These are phyloP conservation scores for Glossosoma conforme DNA, from an alignment of 1,140 invertebrate genomes.

Conservation along the genomic window DNA sequence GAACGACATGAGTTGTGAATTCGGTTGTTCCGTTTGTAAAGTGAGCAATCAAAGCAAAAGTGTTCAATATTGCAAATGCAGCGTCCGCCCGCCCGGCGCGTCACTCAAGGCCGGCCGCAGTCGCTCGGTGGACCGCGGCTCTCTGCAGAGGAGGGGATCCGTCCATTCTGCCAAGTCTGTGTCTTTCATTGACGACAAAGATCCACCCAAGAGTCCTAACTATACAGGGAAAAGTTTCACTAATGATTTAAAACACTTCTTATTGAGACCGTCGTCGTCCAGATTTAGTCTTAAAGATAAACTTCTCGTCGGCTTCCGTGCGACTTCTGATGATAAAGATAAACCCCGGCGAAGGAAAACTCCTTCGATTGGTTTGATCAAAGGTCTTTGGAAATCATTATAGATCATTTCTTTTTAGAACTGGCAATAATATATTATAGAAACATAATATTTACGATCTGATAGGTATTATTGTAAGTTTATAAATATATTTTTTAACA, in stretches of 20 bases:
- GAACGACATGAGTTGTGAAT: constrained; percentile 35
- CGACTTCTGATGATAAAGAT: constrained; percentile 35
- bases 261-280: constrained; percentile 43
- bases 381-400: constrained; percentile 49
- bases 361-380: constrained; percentile 46
- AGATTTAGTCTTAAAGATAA: constrained; percentile 45
- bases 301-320: constrained; percentile 40
- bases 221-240: constrained; percentile 49
- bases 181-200: constrained; percentile 44
- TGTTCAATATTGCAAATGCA: constrained; percentile 1
- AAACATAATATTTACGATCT: constrained; percentile 22
- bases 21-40: constrained; percentile 35
- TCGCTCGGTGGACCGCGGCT: not conserved
- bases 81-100: not conserved
- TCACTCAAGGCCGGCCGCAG: not conserved
- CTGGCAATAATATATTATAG: constrained; percentile 18
- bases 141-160: constrained; percentile 37
- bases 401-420: constrained; percentile 6
- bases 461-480: constrained; percentile 16
- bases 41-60: constrained; percentile 1
- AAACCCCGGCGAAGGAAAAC: constrained; percentile 43
- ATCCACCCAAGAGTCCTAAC: constrained; percentile 41
- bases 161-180: constrained; percentile 46
- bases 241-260: constrained; percentile 47
- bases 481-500: not conserved